Evolutionary conservation across 2,797 vertebrate species (phyloP).

Genomic region (Sebastes nivosus): DNA sequence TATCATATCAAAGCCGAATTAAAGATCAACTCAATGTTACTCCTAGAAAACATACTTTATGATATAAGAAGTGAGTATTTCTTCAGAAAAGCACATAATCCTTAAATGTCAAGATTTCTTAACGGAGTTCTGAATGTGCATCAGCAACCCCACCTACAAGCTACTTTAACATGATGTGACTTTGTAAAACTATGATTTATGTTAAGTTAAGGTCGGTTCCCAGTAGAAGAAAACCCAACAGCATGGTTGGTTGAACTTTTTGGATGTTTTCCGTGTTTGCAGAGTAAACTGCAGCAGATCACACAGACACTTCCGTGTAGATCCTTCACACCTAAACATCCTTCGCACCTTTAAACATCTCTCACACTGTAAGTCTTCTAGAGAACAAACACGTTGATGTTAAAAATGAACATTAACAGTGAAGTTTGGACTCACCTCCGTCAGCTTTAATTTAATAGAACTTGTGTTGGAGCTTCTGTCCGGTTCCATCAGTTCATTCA

Average conservation of each 20-base stretch:
- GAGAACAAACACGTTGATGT: too few relatives aligned
- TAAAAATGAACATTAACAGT: too few relatives aligned
- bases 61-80: rapidly evolving
- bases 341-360: too few relatives aligned
- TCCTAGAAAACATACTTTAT: rapidly evolving
- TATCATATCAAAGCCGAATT: neutral
- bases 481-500: too few relatives aligned
- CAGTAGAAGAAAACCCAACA: neutral
- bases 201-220: neutral
- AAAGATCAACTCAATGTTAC: rapidly evolving
- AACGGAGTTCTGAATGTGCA: neutral
- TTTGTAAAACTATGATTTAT: neutral
- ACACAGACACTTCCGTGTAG: neutral
- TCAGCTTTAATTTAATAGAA: neutral
- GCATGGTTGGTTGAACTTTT: neutral
- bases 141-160: neutral
- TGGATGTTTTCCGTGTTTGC: neutral
- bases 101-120: neutral
- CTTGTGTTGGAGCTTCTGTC: too few relatives aligned
- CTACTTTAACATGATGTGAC: neutral
- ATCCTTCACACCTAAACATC: neutral
- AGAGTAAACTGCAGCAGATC: neutral
- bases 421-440: neutral
- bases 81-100: rapidly evolving
- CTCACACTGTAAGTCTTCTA: neutral